These are phyloP conservation scores for Pampusana beccarii DNA, from an alignment of 2,113 vertebrate genomes.

Conservation along the genomic window DNA sequence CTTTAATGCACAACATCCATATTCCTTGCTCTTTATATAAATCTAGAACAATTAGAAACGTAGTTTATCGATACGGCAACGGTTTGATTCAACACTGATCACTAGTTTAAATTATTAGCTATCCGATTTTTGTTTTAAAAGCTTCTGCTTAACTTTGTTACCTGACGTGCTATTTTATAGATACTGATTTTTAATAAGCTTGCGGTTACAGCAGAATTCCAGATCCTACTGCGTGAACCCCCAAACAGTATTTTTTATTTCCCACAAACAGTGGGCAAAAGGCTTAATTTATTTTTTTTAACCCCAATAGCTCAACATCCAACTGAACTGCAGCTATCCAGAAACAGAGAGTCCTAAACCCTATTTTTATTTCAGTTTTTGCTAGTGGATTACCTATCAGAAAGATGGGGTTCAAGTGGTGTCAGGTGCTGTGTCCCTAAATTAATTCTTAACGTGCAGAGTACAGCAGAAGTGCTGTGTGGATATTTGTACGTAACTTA, in stretches of 20 bases:
- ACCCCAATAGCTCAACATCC: not conserved
- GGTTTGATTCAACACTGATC: not conserved
- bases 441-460: not conserved
- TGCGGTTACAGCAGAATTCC: not conserved
- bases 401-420: not conserved
- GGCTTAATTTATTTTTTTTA: not conserved
- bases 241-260: no score
- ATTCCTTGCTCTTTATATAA: not conserved
- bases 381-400: no score
- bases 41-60: not conserved
- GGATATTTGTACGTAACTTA: not conserved
- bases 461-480: not conserved
- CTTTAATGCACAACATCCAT: not conserved
- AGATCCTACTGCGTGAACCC: not conserved
- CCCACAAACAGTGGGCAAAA: not conserved
- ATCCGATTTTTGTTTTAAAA: not conserved
- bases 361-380: not conserved
- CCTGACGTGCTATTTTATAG: not conserved
- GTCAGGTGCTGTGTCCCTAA: not conserved
- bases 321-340: not conserved
- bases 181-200: not conserved
- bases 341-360: not conserved
- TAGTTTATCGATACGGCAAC: not conserved
- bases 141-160: not conserved
- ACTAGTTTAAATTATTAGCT: not conserved